phyloP scores from a whole-genome alignment of 2,888 invertebrate species.

The Andricus quercusramuli region DNA sequence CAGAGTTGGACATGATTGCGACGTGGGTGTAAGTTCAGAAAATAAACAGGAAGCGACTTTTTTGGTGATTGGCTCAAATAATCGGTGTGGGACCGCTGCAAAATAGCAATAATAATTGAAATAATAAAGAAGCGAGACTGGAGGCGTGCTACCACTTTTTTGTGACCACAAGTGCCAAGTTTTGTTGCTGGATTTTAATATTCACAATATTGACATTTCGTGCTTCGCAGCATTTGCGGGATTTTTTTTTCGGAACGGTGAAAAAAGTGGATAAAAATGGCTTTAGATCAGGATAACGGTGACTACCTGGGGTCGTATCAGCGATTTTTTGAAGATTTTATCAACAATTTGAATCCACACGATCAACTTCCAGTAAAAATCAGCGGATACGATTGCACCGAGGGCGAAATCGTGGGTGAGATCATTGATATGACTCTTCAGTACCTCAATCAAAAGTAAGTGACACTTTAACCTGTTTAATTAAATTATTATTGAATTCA shows the following conservation, averaged over 20 bases:
- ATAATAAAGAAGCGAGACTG: not conserved
- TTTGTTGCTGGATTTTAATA: conserved; percentile 2
- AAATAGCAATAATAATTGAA: not conserved
- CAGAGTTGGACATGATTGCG: not conserved
- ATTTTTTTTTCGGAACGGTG: not conserved
- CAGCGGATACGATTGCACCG: conserved; percentile 84
- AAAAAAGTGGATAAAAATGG: not conserved
- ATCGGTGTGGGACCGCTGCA: not conserved
- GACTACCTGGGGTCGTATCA: conserved; percentile 86
- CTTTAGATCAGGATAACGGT: conserved; percentile 77
- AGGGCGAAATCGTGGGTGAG: conserved; percentile 86
- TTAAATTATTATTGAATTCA: conserved; percentile 7
- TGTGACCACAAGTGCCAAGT: conserved; percentile 15
- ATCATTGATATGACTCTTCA: conserved; percentile 88
- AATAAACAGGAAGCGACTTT: not conserved
- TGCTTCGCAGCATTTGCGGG: not conserved
- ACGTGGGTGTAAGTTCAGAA: not conserved
- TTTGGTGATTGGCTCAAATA: not conserved
- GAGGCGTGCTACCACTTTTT: not conserved
- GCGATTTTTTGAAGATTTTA: conserved; percentile 87
- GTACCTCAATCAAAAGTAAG: conserved; percentile 89
- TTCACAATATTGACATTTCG: not conserved
- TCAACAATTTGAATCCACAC: conserved; percentile 84
- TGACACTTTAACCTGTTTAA: conserved; percentile 57
- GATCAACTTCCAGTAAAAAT: conserved; percentile 88